Evolutionary conservation across 2,888 invertebrate species (phyloP).

Genomic region (Tachina grossa): DNA sequence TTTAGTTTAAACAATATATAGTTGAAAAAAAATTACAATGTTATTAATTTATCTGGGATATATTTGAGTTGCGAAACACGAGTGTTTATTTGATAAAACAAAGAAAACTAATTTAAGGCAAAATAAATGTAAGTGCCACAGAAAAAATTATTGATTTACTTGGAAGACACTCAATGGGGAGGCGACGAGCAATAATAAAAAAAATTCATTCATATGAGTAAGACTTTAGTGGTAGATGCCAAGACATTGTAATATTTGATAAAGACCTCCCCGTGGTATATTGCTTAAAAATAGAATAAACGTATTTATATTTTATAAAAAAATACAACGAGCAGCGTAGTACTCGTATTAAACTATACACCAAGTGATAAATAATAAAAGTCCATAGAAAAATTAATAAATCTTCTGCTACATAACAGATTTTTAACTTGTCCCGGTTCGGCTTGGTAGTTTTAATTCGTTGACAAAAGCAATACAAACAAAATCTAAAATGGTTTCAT

Average conservation of each 20-base stretch:
- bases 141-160: slow-evolving; percentile 53
- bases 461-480: background rate
- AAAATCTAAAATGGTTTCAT: slow-evolving; percentile 79
- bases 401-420: background rate
- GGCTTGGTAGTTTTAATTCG: slow-evolving; percentile 7
- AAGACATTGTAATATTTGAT: slow-evolving; percentile 38
- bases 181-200: slow-evolving; percentile 31
- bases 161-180: slow-evolving; percentile 5
- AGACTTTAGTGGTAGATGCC: slow-evolving; percentile 29
- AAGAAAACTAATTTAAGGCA: slow-evolving; percentile 8
- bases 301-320: slow-evolving; percentile 15
- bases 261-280: slow-evolving; percentile 48
- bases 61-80: slow-evolving; percentile 10
- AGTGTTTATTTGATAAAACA: background rate
- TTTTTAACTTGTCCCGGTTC: background rate
- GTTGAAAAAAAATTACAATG: slow-evolving; percentile 51
- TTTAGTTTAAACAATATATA: slow-evolving; percentile 49
- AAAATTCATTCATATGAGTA: slow-evolving; percentile 49
- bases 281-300: slow-evolving; percentile 25
- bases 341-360: background rate
- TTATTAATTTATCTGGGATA: slow-evolving; percentile 37
- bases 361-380: slow-evolving; percentile 3
- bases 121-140: slow-evolving; percentile 44
- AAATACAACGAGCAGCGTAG: background rate
- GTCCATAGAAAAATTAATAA: background rate